Evolutionary conservation across 2,113 vertebrate genomes (phyloP).

Genomic region (Pipa parva): DNA sequence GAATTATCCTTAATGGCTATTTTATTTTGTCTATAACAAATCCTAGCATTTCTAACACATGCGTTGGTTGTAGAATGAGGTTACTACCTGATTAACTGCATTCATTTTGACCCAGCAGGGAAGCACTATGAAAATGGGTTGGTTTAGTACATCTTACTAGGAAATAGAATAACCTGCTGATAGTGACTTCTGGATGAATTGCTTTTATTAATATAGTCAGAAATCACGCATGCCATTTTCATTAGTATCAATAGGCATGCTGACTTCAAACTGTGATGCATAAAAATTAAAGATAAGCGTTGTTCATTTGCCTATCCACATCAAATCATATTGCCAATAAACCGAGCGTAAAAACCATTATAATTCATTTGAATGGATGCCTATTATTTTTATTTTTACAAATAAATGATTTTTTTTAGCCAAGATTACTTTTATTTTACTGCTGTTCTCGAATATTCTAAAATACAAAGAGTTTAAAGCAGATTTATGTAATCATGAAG

Average conservation of each 20-base stretch:
- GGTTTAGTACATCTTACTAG: slow-evolving; percentile 37
- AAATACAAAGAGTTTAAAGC: too few relatives aligned
- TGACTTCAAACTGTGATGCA: slow-evolving; percentile 32
- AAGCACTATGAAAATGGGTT: slow-evolving; percentile 24
- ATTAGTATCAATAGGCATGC: slow-evolving; percentile 39
- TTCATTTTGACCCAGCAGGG: slow-evolving; percentile 32
- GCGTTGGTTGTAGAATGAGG: slow-evolving; percentile 5
- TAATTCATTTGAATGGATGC: background rate
- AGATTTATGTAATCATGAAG: too few relatives aligned
- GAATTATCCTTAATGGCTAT: background rate
- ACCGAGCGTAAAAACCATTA: slow-evolving; percentile 17
- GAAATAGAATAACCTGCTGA: slow-evolving; percentile 39
- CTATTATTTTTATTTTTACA: background rate
- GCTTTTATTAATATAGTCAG: slow-evolving; percentile 37
- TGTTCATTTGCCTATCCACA: slow-evolving; percentile 36
- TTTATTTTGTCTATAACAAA: slow-evolving; percentile 26
- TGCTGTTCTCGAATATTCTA: too few relatives aligned
- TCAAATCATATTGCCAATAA: slow-evolving; percentile 35
- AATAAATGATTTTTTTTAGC: background rate
- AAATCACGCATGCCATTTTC: slow-evolving; percentile 37
- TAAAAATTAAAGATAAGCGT: slow-evolving; percentile 39
- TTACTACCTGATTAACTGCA: slow-evolving; percentile 39
- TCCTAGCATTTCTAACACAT: slow-evolving; percentile 9
- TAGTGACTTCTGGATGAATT: slow-evolving; percentile 39
- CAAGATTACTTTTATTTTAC: too few relatives aligned